These are phyloP conservation scores for Morpho deidamia DNA, from an alignment of 2,888 invertebrate species.

Conservation along the genomic window DNA sequence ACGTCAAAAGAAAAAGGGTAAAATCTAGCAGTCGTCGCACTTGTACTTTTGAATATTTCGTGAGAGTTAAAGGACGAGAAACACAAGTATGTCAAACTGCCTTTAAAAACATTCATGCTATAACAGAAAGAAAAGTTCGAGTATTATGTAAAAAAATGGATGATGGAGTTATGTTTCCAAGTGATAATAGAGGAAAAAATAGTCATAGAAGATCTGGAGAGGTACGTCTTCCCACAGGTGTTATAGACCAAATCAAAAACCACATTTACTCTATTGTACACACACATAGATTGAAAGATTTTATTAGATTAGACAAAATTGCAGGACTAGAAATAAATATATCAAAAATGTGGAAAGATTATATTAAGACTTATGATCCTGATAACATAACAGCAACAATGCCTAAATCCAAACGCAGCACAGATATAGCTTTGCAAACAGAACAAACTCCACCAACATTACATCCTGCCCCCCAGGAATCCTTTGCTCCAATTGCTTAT, in stretches of 20 bases:
- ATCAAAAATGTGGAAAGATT: constrained; percentile 79
- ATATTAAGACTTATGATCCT: constrained; percentile 74
- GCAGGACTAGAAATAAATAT: constrained; percentile 77
- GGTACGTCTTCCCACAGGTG: constrained; percentile 65
- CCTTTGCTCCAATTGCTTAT: constrained; percentile 57
- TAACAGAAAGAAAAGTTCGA: constrained; percentile 76
- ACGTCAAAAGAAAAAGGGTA: constrained; percentile 76
- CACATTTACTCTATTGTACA: constrained; percentile 75
- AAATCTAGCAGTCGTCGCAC: constrained; percentile 73
- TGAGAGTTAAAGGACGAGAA: constrained; percentile 74
- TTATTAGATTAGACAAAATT: constrained; percentile 73
- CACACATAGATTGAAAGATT: constrained; percentile 71
- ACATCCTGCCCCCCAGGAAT: constrained; percentile 45
- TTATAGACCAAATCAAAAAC: constrained; percentile 73
- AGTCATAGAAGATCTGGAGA: constrained; percentile 72
- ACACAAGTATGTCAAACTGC: constrained; percentile 78
- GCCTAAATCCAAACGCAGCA: constrained; percentile 66
- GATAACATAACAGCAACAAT: constrained; percentile 69
- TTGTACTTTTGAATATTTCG: constrained; percentile 77
- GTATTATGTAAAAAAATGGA: constrained; percentile 79
- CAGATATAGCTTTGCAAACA: constrained; percentile 43
- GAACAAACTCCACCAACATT: constrained; percentile 35
- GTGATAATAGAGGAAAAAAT: constrained; percentile 76
- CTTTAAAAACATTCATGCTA: constrained; percentile 78
- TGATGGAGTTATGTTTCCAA: constrained; percentile 77